phyloP scores from a whole-genome alignment of 2,888 invertebrate species.

The Brachyopa scutellaris region DNA sequence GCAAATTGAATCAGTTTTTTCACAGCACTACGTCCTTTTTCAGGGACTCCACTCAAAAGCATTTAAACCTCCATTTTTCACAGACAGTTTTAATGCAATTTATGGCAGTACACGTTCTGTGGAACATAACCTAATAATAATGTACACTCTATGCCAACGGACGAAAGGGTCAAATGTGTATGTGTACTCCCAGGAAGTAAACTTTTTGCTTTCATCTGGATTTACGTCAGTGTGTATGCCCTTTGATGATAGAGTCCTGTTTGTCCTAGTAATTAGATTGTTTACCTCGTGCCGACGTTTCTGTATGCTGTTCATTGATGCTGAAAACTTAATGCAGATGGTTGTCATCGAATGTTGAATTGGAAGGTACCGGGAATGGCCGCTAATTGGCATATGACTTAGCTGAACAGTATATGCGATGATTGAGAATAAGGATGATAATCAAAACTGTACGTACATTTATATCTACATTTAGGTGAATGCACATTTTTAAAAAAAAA shows the following conservation, averaged over 20 bases:
- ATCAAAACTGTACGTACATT: too few relatives aligned
- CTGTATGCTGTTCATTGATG: constrained; percentile 32
- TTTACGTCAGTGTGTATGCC: constrained; percentile 20
- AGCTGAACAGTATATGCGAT: too few relatives aligned
- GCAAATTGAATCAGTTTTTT: constrained; percentile 30
- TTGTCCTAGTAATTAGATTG: constrained; percentile 68
- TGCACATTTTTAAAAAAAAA: too few relatives aligned
- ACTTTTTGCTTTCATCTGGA: too few relatives aligned
- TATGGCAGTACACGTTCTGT: constrained; percentile 29
- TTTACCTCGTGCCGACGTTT: constrained; percentile 46
- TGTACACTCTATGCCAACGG: constrained; percentile 4
- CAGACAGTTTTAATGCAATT: constrained; percentile 67
- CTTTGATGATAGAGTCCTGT: constrained; percentile 67
- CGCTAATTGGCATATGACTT: constrained; percentile 21
- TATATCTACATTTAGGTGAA: too few relatives aligned
- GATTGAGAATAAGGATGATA: too few relatives aligned
- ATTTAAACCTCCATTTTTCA: constrained; percentile 54
- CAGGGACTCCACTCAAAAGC: constrained; percentile 34
- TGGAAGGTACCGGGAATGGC: neutral
- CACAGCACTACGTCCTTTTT: constrained; percentile 9
- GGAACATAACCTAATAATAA: constrained; percentile 51
- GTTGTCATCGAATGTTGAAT: constrained; percentile 24
- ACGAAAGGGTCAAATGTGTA: constrained; percentile 27
- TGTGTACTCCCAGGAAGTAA: neutral
- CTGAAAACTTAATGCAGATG: constrained; percentile 57